These are phyloP conservation scores for Chionomys nivalis DNA, from an alignment of 2,113 vertebrate genomes.

Conservation along the genomic window DNA sequence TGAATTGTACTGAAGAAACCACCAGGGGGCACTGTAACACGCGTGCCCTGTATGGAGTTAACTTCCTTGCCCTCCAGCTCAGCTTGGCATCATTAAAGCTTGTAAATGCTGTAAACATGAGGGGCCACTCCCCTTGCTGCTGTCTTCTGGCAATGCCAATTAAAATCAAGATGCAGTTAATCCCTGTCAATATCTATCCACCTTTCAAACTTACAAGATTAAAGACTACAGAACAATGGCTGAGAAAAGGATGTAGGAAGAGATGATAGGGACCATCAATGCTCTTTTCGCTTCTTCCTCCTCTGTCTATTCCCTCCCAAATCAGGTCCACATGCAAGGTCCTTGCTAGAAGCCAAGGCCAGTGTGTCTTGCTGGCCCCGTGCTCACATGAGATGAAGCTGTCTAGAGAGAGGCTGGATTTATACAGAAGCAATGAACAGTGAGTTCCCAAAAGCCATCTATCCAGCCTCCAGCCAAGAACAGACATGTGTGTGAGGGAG, in stretches of 20 bases:
- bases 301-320: neutral
- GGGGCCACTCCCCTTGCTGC: neutral
- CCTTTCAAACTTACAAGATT: neutral
- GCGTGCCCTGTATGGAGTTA: too few relatives aligned
- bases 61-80: neutral
- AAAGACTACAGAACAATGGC: neutral
- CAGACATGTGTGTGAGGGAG: slow-evolving; percentile 24
- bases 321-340: neutral
- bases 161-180: slow-evolving; percentile 46
- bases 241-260: neutral
- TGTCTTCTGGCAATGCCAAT: slow-evolving; percentile 39
- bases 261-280: neutral
- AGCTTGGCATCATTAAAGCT: neutral
- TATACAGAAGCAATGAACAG: neutral
- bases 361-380: too few relatives aligned
- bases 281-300: neutral
- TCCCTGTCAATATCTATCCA: neutral
- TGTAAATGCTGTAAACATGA: slow-evolving; percentile 21
- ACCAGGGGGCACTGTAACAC: slow-evolving; percentile 49
- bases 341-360: neutral
- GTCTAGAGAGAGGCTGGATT: neutral
- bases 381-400: neutral
- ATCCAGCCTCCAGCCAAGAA: slow-evolving; percentile 42
- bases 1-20: neutral
- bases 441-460: slow-evolving; percentile 45